Percentiles rank a stretch among this genome's conserved stretches.
Conservation (phyloP, 2,888 invertebrate genomes). For the Cheilosia pagana region DNA sequence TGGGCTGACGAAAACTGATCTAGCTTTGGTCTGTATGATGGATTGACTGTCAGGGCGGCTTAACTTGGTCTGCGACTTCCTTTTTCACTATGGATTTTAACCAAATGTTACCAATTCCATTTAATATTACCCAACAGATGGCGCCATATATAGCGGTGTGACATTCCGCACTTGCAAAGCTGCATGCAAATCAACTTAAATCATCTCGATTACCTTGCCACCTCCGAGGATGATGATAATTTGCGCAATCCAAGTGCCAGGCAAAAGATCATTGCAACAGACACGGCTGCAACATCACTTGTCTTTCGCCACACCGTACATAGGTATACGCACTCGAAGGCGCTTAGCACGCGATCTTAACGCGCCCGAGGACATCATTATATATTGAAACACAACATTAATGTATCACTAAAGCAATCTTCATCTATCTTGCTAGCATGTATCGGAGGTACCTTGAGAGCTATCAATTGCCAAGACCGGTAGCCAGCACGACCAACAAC, state of each 20-base stretch:
- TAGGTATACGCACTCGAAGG: conserved; percentile 3
- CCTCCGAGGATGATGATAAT: conserved; percentile 37
- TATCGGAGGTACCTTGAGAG: conserved; percentile 4
- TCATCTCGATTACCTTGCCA: conserved; percentile 65
- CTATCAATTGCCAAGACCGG: conserved; percentile 47
- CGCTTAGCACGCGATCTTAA: conserved; percentile 60
- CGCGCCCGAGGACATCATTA: conserved; percentile 70
- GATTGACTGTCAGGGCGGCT: conserved; percentile 7
- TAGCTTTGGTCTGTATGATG: conserved; percentile 16
- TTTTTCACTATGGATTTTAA: too few species aligned
- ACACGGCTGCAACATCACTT: conserved; percentile 44
- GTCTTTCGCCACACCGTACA: conserved; percentile 56
- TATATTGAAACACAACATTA: conserved; percentile 65
- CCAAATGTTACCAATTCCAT: too few species aligned
- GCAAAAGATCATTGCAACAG: conserved; percentile 55
- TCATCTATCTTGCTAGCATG: conserved; percentile 62
- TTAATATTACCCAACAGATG: neutral
- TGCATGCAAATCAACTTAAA: conserved; percentile 28
- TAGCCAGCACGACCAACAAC: conserved; percentile 24
- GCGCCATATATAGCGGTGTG: neutral
- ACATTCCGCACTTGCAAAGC: neutral
- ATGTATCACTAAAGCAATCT: conserved; percentile 71
- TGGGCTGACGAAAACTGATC: conserved; percentile 2
- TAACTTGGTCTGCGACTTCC: neutral
- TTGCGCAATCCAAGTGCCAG: conserved; percentile 36